phyloP scores from a whole-genome alignment of 2,888 invertebrate species.

The Philonicus albiceps region DNA sequence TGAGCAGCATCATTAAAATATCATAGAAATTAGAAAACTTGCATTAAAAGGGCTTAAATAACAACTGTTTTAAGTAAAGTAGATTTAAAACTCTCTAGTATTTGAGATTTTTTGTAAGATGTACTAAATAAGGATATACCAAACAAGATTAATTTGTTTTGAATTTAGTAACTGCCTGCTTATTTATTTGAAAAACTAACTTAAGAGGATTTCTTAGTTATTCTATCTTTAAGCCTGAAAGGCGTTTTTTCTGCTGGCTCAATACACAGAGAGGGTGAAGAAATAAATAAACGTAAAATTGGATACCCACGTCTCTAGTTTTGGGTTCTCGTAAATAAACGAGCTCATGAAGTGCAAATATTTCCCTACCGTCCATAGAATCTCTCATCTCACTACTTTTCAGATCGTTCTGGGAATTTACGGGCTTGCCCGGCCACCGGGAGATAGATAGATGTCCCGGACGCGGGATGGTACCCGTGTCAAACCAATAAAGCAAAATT shows the following conservation, averaged over 20 bases:
- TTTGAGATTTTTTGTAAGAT: no score
- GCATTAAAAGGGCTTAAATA: no score
- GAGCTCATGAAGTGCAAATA: conserved; percentile 15
- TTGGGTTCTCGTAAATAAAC: neutral
- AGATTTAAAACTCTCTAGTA: no score
- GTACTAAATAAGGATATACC: no score
- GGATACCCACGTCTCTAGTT: neutral
- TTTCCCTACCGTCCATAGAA: neutral
- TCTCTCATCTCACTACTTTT: conserved; percentile 19
- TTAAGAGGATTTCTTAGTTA: no score
- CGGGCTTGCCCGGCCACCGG: neutral
- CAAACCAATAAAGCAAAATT: conserved; percentile 23
- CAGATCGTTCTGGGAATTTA: neutral
- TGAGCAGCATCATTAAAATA: no score
- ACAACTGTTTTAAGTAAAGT: no score
- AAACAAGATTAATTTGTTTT: no score
- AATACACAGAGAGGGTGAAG: neutral
- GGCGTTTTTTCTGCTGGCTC: neutral
- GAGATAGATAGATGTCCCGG: neutral
- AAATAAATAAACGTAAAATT: neutral
- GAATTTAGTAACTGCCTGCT: no score
- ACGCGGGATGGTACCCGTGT: neutral
- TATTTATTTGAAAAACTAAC: no score
- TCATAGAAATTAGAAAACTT: no score
- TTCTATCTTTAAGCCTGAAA: no score